Conservation (phyloP, 37 sponge, comb jelly and placozoan species). For the Amphimedon queenslandica region DNA sequence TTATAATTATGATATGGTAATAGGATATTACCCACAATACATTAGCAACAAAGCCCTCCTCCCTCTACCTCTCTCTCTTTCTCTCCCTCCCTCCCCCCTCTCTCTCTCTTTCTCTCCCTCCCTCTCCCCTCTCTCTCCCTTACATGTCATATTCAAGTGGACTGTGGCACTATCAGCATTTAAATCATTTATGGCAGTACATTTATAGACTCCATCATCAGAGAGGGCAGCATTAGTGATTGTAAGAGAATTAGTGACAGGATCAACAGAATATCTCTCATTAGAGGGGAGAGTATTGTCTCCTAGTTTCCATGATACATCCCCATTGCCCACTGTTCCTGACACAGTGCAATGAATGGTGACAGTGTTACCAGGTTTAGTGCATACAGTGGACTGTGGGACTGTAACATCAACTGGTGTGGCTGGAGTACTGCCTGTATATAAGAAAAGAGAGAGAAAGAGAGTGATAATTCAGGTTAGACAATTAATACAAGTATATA, state of each 20-base stretch:
- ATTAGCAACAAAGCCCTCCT: not conserved
- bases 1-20: not conserved
- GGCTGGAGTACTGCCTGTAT: too few species aligned
- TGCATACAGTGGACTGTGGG: not conserved
- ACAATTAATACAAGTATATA: too few species aligned
- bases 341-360: not conserved
- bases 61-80: too few species aligned
- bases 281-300: not conserved
- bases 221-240: not conserved
- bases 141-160: too few species aligned
- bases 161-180: too few species aligned
- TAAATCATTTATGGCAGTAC: too few species aligned
- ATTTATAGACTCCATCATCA: not conserved
- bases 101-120: not conserved
- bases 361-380: not conserved
- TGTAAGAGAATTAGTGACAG: not conserved
- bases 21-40: not conserved
- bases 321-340: not conserved
- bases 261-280: not conserved
- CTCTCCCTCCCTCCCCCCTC: slow-evolving; percentile 1
- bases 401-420: not conserved
- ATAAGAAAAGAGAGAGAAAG: too few species aligned
- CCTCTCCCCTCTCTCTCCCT: too few species aligned
- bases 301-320: not conserved
- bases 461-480: too few species aligned